Percentiles rank a stretch among this genome's conserved stretches.
Evolutionary conservation across 2,888 invertebrate species (phyloP).

Genomic region (Eupithecia inturbata): DNA sequence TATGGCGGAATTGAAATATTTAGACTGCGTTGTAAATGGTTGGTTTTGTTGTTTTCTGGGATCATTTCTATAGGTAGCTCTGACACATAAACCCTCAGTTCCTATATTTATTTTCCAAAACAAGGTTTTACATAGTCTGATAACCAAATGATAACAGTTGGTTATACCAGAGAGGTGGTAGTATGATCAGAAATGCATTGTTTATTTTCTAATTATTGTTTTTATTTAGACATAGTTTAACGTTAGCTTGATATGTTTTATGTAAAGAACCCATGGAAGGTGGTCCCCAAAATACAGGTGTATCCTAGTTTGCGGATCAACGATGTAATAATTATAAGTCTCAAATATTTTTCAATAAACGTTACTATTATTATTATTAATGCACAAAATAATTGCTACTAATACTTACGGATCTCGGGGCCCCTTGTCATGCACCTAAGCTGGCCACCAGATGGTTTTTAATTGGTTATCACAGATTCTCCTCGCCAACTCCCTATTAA

Average conservation of each 20-base stretch:
- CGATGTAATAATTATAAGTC: too few species aligned
- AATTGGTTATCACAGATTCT: neutral
- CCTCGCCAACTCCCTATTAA: neutral
- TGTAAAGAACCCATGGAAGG: too few species aligned
- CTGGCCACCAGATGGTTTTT: neutral
- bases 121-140: neutral
- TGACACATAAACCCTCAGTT: too few species aligned
- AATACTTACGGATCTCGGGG: neutral
- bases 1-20: constrained; percentile 62
- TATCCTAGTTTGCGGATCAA: too few species aligned
- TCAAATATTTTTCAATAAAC: too few species aligned
- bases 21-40: constrained; percentile 71
- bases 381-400: neutral
- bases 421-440: neutral
- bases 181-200: too few species aligned
- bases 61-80: neutral
- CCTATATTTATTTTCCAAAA: neutral
- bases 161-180: neutral
- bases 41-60: constrained; percentile 10
- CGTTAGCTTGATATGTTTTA: too few species aligned
- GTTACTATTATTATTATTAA: too few species aligned
- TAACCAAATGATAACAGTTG: neutral
- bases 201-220: too few species aligned
- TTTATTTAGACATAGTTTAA: too few species aligned
- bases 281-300: too few species aligned